Evolutionary conservation across 2,113 vertebrate genomes (phyloP).

Genomic region (Probosciger aterrimus): DNA sequence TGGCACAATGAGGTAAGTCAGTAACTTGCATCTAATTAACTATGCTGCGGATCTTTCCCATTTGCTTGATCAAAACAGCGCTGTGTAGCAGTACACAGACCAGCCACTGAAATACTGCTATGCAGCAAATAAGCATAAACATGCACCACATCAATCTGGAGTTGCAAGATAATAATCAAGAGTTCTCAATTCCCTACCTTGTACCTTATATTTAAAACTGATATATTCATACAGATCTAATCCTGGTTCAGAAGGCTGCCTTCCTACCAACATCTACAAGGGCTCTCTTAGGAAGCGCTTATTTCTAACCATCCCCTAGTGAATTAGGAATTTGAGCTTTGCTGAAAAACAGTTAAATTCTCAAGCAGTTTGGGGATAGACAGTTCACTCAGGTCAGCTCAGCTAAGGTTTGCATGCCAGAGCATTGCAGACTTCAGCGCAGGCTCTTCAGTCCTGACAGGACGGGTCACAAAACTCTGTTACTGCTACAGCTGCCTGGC

Average conservation of each 20-base stretch:
- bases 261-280: neutral
- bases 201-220: neutral
- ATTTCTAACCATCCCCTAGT: neutral
- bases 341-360: neutral
- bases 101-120: neutral
- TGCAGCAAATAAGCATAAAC: neutral
- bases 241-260: neutral
- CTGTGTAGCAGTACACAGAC: neutral
- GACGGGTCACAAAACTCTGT: neutral
- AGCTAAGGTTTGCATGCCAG: neutral
- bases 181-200: neutral
- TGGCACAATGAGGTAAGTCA: conserved; percentile 72
- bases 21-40: neutral
- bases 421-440: neutral
- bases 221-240: neutral
- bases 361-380: neutral
- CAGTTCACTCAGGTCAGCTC: neutral
- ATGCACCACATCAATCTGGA: neutral
- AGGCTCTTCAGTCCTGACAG: neutral
- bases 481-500: neutral
- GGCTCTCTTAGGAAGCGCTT: neutral
- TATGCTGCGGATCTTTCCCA: neutral
- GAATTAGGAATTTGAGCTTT: neutral
- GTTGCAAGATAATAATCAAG: neutral
- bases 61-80: neutral